Base-by-base conservation (phyloP, 2,113 vertebrate species). In the Burhinus bistriatus region DNA sequence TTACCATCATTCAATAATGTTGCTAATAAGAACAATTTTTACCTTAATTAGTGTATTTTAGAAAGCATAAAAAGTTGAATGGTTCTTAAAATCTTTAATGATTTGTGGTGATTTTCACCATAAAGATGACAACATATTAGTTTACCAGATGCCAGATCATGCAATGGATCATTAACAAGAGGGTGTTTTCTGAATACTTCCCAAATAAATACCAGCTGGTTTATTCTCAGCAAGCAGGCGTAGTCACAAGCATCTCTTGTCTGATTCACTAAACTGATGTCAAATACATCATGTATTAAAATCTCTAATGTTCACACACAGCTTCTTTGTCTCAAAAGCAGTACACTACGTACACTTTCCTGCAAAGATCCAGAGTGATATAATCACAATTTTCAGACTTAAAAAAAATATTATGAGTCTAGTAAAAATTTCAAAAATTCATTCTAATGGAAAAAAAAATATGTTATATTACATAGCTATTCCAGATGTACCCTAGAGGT, bases 151-250 rank as follows among this genome's bases (percentile, higher is more conserved):
- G 97, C 84, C 92, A 96, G 86, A 97, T 97, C 94, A 93, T 93
- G 97, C 97, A 97, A 93, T 91, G 93, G 96, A 96, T 97, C 97
- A 98, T 98, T 96, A 98, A 93, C 73, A 84, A 91, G 93, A 96
- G 94, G 81, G 85, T 97, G 93, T 97, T 97, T 91, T 97, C 89
- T 3, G 90, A 97, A 96, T 49, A 47, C 75, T 97, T 95, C 77
- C 93, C 97, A 96, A 97, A 97, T 92, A 98, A 98, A 98, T 96
- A 96, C 87, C 97, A 98, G 96, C 96, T 97, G 97, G 86, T 97
- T 97, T 97, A 93, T 97, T 97, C 92, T 95, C 87, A 96, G 93
- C 71, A 92, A 84, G 55, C 73, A 96, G 90, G 22, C 49, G 23
- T 13, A 91, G 93, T 94, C 95, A 83, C 61, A 95, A 71, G 93